These are phyloP conservation scores for Drosophila varians DNA, from an alignment of 1,140 invertebrate species.

Conservation along the genomic window DNA sequence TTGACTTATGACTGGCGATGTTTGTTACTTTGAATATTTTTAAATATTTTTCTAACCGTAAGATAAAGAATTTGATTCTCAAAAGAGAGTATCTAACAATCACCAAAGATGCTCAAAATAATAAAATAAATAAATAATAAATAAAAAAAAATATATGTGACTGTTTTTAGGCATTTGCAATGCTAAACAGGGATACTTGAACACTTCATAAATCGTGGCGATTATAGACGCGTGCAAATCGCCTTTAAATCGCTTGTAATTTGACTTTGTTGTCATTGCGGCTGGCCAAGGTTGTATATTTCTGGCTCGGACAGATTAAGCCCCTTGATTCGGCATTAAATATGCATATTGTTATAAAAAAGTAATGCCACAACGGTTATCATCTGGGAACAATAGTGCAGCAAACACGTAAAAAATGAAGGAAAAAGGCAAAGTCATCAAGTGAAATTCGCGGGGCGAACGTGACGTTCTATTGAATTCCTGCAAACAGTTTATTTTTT, in stretches of 20 bases:
- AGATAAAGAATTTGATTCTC: too few relatives aligned
- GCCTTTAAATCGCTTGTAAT: slow-evolving; percentile 32
- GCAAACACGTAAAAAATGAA: slow-evolving; percentile 51
- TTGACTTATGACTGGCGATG: not conserved
- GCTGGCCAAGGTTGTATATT: slow-evolving; percentile 23
- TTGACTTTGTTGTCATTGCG: slow-evolving; percentile 25
- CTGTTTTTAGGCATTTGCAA: not conserved
- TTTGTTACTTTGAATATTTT: not conserved
- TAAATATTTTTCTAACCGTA: too few relatives aligned
- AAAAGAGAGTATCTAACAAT: not conserved
- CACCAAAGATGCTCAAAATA: too few relatives aligned
- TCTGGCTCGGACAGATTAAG: slow-evolving; percentile 25
- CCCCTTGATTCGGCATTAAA: slow-evolving; percentile 37
- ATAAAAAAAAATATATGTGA: not conserved
- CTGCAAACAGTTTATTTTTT: slow-evolving; percentile 35
- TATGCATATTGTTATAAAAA: slow-evolving; percentile 37
- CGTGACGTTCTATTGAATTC: slow-evolving; percentile 75
- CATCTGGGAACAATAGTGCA: slow-evolving; percentile 34
- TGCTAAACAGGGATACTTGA: slow-evolving; percentile 4
- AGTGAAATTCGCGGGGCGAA: slow-evolving; percentile 58
- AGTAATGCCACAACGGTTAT: slow-evolving; percentile 18
- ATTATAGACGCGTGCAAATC: slow-evolving; percentile 37
- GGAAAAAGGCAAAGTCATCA: slow-evolving; percentile 46
- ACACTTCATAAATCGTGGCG: not conserved
- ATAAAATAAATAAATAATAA: not conserved